phyloP scores from a whole-genome alignment of 1,140 invertebrate species.

The Coenobita brevimanus region DNA sequence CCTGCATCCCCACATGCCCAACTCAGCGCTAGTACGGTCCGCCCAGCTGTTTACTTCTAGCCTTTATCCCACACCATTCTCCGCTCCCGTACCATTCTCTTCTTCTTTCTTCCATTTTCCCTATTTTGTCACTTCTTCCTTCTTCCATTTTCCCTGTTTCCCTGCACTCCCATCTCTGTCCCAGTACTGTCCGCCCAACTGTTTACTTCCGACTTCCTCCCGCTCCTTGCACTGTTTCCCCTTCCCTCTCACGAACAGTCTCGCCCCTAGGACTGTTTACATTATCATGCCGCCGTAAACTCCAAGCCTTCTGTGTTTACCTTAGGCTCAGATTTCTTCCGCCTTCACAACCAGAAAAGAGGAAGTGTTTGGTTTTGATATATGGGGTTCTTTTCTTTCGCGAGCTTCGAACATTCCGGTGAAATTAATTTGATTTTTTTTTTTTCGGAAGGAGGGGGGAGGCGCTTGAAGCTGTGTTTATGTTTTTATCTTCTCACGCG shows the following conservation, averaged over 20 bases:
- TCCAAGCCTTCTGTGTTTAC: too few species aligned
- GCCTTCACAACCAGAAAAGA: too few species aligned
- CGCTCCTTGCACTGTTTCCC: neutral
- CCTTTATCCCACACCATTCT: neutral
- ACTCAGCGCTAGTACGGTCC: neutral
- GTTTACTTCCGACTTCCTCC: neutral
- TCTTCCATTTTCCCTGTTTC: neutral
- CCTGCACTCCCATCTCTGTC: neutral
- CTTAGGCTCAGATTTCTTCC: too few species aligned
- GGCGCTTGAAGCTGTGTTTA: too few species aligned
- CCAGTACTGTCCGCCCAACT: neutral
- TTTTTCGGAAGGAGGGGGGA: too few species aligned
- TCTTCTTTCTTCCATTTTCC: neutral
- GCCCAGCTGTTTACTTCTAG: neutral
- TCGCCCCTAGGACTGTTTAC: too few species aligned
- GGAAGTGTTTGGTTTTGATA: too few species aligned
- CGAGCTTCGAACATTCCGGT: too few species aligned
- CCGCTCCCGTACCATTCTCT: neutral
- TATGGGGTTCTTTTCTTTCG: too few species aligned
- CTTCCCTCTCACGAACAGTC: neutral
- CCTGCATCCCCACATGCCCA: neutral
- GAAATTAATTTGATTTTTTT: too few species aligned
- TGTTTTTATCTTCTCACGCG: too few species aligned
- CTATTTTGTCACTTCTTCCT: neutral
- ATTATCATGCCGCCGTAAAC: too few species aligned